These are phyloP conservation scores for Passer montanus DNA, from an alignment of 2,113 vertebrate species.

Conservation along the genomic window DNA sequence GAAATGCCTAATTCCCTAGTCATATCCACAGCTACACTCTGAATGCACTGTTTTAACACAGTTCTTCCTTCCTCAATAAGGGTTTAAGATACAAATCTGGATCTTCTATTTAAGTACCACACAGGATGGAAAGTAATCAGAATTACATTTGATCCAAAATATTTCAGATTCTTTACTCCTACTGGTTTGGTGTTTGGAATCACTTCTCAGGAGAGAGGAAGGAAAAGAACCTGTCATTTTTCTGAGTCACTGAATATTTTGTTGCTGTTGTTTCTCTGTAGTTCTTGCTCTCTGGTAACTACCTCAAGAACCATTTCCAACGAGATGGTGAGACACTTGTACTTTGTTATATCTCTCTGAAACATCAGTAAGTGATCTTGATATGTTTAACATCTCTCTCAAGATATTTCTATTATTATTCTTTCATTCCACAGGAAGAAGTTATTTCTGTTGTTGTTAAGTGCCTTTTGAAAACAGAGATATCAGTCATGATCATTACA, in stretches of 20 bases:
- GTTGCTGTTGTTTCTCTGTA: not conserved
- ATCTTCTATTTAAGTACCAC: slow-evolving; percentile 22
- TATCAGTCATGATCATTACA: not conserved
- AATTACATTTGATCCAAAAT: not conserved
- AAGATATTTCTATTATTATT: not conserved
- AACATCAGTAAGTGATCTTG: not conserved
- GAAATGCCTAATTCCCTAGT: slow-evolving; percentile 13
- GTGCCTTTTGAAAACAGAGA: not conserved
- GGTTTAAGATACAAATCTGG: not conserved
- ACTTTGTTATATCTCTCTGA: not conserved
- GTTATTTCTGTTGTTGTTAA: not conserved
- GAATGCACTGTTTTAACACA: not conserved
- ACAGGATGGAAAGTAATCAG: not conserved
- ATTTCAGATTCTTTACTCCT: not conserved
- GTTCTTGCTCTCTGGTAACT: not conserved
- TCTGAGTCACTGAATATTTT: not conserved
- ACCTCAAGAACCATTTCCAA: not conserved
- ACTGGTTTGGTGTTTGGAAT: not conserved
- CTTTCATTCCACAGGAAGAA: not conserved
- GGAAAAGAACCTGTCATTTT: not conserved
- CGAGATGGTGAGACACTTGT: not conserved
- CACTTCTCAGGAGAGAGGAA: not conserved
- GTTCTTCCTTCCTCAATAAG: slow-evolving; percentile 26
- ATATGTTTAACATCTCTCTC: not conserved
- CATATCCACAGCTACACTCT: not conserved